A percentile compares a stretch with the other conserved stretches of the same genome.
Evolutionary conservation across 2,113 vertebrate genomes (phyloP).

Genomic region (Eupsittula cactorum): DNA sequence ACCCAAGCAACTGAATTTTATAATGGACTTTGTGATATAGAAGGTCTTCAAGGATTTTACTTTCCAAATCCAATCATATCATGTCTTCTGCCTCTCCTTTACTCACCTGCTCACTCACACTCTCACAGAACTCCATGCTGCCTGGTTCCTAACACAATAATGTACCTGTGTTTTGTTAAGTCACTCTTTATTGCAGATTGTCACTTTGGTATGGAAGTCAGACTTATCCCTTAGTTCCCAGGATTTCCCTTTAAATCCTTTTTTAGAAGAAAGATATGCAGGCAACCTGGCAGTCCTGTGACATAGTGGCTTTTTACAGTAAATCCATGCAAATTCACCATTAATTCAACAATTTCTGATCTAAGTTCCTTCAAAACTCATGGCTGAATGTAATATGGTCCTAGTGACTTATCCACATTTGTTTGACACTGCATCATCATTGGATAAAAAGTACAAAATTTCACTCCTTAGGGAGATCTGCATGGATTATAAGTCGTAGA

Average conservation of each 20-base stretch:
- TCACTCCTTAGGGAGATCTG: rapidly evolving
- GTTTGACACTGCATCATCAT: background rate
- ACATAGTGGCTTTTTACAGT: background rate
- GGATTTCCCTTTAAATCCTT: background rate
- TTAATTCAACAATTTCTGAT: background rate
- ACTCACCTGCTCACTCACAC: background rate
- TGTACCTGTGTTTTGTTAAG: background rate
- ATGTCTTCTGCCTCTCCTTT: background rate
- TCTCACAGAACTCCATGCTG: background rate
- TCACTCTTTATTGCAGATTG: background rate
- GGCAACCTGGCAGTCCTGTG: background rate
- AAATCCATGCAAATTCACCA: background rate
- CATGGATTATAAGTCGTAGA: background rate
- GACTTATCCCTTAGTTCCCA: rapidly evolving
- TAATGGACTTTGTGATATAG: background rate
- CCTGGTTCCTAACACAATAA: background rate
- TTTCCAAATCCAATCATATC: background rate
- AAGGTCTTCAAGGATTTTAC: background rate
- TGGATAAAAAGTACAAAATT: background rate
- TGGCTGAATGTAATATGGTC: background rate
- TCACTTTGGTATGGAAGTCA: background rate
- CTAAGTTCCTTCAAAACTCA: background rate
- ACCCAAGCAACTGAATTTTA: background rate
- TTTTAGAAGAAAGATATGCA: background rate
- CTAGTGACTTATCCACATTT: background rate